Evolutionary conservation across 2,113 vertebrate species (phyloP).

Genomic region (Lethenteron reissneri): DNA sequence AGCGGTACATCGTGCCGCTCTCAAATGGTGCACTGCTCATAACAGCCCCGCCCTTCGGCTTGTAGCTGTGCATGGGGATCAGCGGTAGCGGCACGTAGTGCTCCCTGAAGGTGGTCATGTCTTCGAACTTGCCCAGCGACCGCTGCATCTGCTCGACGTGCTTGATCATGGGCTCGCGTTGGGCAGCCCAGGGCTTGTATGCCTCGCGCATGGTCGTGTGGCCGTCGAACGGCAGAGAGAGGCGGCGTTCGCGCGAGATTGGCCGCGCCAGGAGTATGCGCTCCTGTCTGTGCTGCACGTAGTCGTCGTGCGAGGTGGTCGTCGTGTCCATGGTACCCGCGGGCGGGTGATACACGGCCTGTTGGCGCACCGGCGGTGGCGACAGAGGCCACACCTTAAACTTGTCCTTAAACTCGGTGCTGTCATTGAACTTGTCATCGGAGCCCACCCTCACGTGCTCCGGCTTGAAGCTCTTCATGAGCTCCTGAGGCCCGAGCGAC

Average conservation of each 20-base stretch:
- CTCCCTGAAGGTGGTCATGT: conserved; percentile 14
- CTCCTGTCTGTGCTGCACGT: conserved; percentile 13
- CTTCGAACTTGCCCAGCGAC: conserved; percentile 15
- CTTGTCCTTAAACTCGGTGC: conserved; percentile 19
- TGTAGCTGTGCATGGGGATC: conserved; percentile 13
- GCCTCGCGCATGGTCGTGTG: conserved; percentile 22
- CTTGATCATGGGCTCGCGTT: conserved; percentile 4
- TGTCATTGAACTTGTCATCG: conserved; percentile 11
- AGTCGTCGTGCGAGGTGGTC: conserved; percentile 19
- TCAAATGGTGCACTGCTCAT: conserved; percentile 11
- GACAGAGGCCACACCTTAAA: conserved; percentile 22
- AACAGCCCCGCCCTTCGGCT: conserved; percentile 10
- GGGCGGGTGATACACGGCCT: conserved; percentile 11
- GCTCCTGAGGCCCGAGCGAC: conserved; percentile 9
- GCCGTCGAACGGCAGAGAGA: conserved; percentile 13
- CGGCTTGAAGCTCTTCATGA: conserved; percentile 15
- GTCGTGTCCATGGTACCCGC: conserved; percentile 18
- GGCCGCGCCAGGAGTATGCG: conserved; percentile 15
- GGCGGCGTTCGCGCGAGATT: neutral
- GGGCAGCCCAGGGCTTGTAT: conserved; percentile 18
- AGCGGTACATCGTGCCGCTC: conserved; percentile 13
- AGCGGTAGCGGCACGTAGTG: conserved; percentile 17
- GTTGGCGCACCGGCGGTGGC: conserved; percentile 11
- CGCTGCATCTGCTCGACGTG: conserved; percentile 7
- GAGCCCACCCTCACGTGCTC: neutral